Conservation (phyloP, 2,113 vertebrate genomes). For the Pedionomus torquatus region DNA sequence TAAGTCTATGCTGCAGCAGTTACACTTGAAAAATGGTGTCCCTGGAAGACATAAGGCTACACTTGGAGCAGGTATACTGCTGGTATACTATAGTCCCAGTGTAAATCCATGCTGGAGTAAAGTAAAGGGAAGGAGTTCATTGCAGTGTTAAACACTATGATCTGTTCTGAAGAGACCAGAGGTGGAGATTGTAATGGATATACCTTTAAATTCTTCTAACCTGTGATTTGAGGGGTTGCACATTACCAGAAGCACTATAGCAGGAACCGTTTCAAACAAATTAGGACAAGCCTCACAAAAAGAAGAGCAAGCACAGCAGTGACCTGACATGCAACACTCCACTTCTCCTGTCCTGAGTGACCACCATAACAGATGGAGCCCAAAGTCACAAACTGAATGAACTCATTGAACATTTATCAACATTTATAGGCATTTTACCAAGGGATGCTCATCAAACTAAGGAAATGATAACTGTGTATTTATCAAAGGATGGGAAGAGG, state of each 20-base stretch:
- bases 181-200: not conserved
- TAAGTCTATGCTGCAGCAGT: not conserved
- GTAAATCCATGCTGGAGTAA: not conserved
- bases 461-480: not conserved
- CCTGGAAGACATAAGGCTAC: not conserved
- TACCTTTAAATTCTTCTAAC: not conserved
- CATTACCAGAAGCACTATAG: not conserved
- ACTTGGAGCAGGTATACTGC: not conserved
- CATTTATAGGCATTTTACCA: not conserved
- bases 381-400: not conserved
- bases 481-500: not conserved
- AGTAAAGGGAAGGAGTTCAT: not conserved
- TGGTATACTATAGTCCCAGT: not conserved
- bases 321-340: not conserved
- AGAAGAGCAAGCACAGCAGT: not conserved
- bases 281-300: not conserved
- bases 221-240: too few species aligned
- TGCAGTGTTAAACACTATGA: not conserved
- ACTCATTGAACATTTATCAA: not conserved
- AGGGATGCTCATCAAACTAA: not conserved
- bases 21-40: not conserved
- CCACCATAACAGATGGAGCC: not conserved
- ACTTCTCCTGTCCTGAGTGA: not conserved
- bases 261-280: not conserved
- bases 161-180: not conserved